Base-by-base conservation (phyloP, 1,140 invertebrate species). In the Trichoplusia ni region DNA sequence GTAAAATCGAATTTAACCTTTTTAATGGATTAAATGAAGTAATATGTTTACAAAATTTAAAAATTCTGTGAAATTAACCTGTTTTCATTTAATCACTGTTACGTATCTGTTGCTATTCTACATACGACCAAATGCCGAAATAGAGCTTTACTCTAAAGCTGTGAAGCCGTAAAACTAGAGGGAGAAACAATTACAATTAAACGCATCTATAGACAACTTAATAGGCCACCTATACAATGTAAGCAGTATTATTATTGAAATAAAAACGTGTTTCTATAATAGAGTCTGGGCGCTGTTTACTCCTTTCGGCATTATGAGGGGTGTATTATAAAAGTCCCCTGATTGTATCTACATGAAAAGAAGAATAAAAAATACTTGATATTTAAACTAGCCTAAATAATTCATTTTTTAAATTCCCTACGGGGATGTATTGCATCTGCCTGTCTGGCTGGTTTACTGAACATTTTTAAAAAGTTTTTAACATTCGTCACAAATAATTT, bases 271-370 rank as follows among this genome's bases (percentile, higher is more conserved):
- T 49, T 8, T 44, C 18, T 49, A 47, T 31, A 49, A 49, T 18
- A 31, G 18, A 42, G 46, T 49, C 46, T 49, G 46, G 40, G 7
- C 16, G 29, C 9, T 5, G 21, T 13, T 46, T 1, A 16, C 23
- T 47, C 6, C 6, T 49, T 25, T 49, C 8, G 0, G 6, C 8
- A 21, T 25, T 49, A 49, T 49, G 46, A 49, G 25, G 46, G 46
- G 46, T 49, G 23, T 49, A 16, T 29, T 29, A 49, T 49, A 31
- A 49, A 27, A n/a, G 23, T 11, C 14, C 46, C 40, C 46, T 31
- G 46, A 49, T 49, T 49, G 29, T n/a, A 49, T 49, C 29, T 16
- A 49, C 46, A 49, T 49, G 14, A 29, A 49, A 49, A 31, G 46
- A 25, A 18, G 13, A 27, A 27, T 16, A 44, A 23, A 44, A 44